Base-by-base conservation (phyloP, 2,888 invertebrate genomes). In the Ectemnius lituratus region DNA sequence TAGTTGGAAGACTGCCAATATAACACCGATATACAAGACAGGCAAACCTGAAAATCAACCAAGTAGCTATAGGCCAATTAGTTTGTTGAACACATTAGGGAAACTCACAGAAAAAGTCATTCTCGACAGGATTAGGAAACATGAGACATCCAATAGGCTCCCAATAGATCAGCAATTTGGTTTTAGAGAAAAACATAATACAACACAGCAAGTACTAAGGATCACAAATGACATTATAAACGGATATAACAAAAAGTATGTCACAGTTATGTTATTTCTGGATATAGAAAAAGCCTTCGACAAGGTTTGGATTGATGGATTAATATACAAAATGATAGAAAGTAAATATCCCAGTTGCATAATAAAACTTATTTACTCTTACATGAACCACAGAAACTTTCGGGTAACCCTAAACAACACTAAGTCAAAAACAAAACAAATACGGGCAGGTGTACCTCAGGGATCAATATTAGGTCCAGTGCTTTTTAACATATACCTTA, bases 241-340 rank as follows among this genome's bases (percentile, higher is more conserved):
- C 13, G 77, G 79, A 6, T 86, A 84, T 18, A 86, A 87, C 60
- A 77, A 75, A 59, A 74, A 80, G 3, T 73, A 79, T 5, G 65
- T 72, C 1, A 87, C 87, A n/a, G 78, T 78, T 0, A 81, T 88
- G 76, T 63, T 84, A 0, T 71, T 89, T n/a, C 63, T 89, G 16
- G 23, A 23, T 2, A 23, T 23, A 3, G 23, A 23, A 23, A 23
- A 23, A 23, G 23, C 23, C 3, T 23, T 90, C 59, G 87, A 89
- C 64, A 81, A 79, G 58, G 87, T 88, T 0, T 87, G 87, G 64
- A 79, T 83, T n/a, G 71, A 84, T n/a, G 85, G 85, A 4, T 82
- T 89, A 2, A 75, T 86, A 0, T 81, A 78, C 67, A 88, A 87
- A 81, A 73, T 89, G 63, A 23, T 23, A 23, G 3, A 23, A 23